These are phyloP conservation scores for Ciona savignyi DNA, from an alignment of 23 tunicate species.

Conservation along the genomic window DNA sequence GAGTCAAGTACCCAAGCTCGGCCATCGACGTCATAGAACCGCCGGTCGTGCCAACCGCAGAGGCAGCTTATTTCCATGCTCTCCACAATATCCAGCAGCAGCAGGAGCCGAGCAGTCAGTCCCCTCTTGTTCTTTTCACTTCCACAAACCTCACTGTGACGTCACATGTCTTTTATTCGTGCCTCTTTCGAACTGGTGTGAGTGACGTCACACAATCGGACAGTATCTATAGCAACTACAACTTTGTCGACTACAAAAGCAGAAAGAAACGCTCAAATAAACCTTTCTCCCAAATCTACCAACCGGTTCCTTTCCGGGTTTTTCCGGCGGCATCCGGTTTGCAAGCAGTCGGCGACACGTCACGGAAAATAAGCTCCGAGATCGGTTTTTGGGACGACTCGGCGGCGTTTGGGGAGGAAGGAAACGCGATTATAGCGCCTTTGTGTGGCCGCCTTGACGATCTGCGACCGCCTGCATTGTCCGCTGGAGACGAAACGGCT, in stretches of 20 bases:
- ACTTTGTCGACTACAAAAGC: conserved; percentile 22
- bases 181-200: conserved; percentile 8
- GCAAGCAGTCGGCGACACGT: conserved; percentile 6
- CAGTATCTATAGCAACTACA: conserved; percentile 7
- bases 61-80: conserved; percentile 12
- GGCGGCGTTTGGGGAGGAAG: conserved; percentile 19
- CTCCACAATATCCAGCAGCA: neutral
- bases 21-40: neutral
- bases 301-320: conserved; percentile 44
- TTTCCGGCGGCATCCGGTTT: conserved; percentile 12
- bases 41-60: neutral
- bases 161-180: conserved; percentile 2
- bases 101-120: neutral
- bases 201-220: neutral
- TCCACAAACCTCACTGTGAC: conserved; percentile 27
- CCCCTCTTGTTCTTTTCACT: conserved; percentile 6
- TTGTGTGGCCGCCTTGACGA: conserved; percentile 37
- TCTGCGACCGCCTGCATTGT: conserved; percentile 1
- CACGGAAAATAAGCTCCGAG: neutral
- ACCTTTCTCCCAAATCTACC: conserved; percentile 25
- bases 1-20: conserved; percentile 33
- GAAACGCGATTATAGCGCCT: conserved; percentile 35
- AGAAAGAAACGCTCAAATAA: neutral
- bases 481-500: neutral
- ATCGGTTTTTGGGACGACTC: conserved; percentile 52